Evolutionary conservation across 1,140 invertebrate species (phyloP).

Genomic region (Aphelenchoides fujianensis): DNA sequence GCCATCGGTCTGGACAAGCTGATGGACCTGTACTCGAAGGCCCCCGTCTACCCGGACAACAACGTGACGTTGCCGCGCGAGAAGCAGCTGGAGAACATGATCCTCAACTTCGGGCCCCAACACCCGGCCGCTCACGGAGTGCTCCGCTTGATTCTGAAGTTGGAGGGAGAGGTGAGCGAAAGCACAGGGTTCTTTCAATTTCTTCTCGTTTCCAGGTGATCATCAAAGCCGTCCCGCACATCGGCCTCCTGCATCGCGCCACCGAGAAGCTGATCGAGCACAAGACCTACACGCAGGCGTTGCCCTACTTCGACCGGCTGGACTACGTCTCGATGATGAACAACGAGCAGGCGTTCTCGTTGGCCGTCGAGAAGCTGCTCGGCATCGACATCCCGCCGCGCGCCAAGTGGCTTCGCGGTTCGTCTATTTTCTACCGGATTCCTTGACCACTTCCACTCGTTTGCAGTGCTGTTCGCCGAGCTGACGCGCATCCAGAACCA

Average conservation of each 20-base stretch:
- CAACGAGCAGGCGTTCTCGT: conserved; percentile 92
- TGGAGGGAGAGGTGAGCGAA: conserved; percentile 80
- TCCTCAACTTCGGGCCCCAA: conserved; percentile 93
- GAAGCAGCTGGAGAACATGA: conserved; percentile 66
- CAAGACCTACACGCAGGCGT: conserved; percentile 92
- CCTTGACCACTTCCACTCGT: not conserved
- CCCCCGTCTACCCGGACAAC: conserved; percentile 37
- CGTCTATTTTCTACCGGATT: conserved; percentile 11
- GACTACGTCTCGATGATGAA: conserved; percentile 99
- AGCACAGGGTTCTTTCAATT: conserved; percentile 24
- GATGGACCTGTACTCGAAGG: conserved; percentile 27
- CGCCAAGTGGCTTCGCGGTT: conserved; percentile 92
- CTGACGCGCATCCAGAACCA: conserved; percentile 89
- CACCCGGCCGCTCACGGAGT: conserved; percentile 98
- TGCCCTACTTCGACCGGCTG: conserved; percentile 96
- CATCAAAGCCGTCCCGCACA: conserved; percentile 85
- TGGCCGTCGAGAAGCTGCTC: conserved; percentile 91
- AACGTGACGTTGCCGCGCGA: conserved; percentile 40
- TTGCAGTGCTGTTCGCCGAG: conserved; percentile 78
- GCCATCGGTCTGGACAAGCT: conserved; percentile 45
- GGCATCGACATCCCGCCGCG: conserved; percentile 88
- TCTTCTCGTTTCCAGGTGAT: conserved; percentile 70
- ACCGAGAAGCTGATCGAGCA: conserved; percentile 98
- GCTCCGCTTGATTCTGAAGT: conserved; percentile 83
- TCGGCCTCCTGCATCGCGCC: conserved; percentile 88